A percentile compares a stretch with the other conserved stretches of the same genome.
These are phyloP conservation scores for Tolypeutes matacus DNA, from an alignment of 2,797 vertebrate species.

Conservation along the genomic window DNA sequence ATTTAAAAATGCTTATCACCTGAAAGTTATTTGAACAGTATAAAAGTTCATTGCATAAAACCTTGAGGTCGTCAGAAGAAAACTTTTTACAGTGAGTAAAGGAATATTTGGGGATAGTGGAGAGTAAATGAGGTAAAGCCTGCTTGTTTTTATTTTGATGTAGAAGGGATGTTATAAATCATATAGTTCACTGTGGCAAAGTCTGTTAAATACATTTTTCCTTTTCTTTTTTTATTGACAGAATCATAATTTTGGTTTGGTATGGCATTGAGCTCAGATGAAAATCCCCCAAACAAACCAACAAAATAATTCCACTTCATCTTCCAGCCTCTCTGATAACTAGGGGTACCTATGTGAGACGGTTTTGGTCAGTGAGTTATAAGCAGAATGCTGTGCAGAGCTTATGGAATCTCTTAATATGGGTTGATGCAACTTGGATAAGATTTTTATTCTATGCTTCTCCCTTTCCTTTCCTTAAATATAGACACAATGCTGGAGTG, in stretches of 20 bases:
- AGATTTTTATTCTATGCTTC: neutral
- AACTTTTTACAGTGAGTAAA: neutral
- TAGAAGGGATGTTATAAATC: neutral
- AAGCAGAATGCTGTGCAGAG: neutral
- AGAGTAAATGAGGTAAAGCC: neutral
- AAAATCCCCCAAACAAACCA: neutral
- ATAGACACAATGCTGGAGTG: neutral
- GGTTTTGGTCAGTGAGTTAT: neutral
- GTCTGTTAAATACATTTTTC: neutral
- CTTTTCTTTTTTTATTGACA: neutral
- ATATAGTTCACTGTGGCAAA: neutral
- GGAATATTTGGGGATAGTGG: neutral
- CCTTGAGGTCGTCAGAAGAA: neutral
- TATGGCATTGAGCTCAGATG: neutral
- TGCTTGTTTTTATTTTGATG: neutral
- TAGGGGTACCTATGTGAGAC: neutral
- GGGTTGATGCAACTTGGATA: neutral
- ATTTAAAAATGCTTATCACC: conserved; percentile 21
- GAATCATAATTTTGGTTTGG: neutral
- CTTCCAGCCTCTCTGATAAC: neutral
- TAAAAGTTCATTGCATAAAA: neutral
- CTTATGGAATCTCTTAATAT: neutral
- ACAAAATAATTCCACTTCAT: neutral
- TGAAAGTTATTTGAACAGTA: neutral
- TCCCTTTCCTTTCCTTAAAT: neutral